A percentile compares a stretch with the other conserved stretches of the same genome.
phyloP scores from a whole-genome alignment of 2,888 invertebrate species.

The Nymphalis c-album region DNA sequence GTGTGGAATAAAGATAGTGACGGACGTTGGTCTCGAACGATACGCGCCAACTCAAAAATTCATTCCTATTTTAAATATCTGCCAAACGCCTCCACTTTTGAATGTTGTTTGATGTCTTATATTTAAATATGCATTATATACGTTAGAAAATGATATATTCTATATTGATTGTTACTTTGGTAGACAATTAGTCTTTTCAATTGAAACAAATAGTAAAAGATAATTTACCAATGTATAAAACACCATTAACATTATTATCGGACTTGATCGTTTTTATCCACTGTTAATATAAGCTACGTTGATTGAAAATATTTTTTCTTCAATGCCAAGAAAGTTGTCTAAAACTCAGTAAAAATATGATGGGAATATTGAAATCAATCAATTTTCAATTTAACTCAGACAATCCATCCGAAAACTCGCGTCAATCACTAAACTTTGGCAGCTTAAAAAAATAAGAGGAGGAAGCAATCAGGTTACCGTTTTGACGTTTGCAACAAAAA shows the following conservation, averaged over 20 bases:
- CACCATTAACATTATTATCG: too few species aligned
- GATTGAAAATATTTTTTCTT: slow-evolving; percentile 8
- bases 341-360: slow-evolving; percentile 51
- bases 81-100: slow-evolving; percentile 45
- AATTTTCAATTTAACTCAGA: slow-evolving; percentile 55
- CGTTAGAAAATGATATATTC: neutral
- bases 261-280: too few species aligned
- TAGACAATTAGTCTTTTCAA: too few species aligned
- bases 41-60: slow-evolving; percentile 58
- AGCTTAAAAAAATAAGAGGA: slow-evolving; percentile 63
- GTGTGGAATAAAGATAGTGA: slow-evolving; percentile 78
- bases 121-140: slow-evolving; percentile 6
- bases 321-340: slow-evolving; percentile 43
- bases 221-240: too few species aligned
- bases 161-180: neutral
- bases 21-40: slow-evolving; percentile 68
- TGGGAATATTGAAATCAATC: slow-evolving; percentile 58
- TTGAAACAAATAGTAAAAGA: too few species aligned
- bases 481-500: slow-evolving; percentile 68
- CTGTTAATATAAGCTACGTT: neutral
- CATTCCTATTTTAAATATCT: slow-evolving; percentile 71
- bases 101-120: slow-evolving; percentile 23
- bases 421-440: slow-evolving; percentile 69
- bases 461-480: slow-evolving; percentile 66
- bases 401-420: slow-evolving; percentile 47